phyloP scores from a whole-genome alignment of 2,888 invertebrate genomes.

The Brachypterus glaber region DNA sequence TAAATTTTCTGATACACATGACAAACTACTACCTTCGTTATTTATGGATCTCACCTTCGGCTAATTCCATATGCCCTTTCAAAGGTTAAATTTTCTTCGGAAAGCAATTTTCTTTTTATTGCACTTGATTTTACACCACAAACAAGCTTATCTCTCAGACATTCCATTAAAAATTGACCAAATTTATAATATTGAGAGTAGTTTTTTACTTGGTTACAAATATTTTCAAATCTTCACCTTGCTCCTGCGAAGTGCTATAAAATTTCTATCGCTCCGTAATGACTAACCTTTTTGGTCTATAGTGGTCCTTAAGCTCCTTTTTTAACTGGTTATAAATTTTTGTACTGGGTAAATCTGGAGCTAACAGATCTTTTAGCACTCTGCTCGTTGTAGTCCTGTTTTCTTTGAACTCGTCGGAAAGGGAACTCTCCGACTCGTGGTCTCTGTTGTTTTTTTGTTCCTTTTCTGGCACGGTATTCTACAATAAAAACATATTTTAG shows the following conservation, averaged over 20 bases:
- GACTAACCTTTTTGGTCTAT: conserved; percentile 4
- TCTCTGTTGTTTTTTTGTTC: too few species aligned
- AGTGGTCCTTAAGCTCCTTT: conserved; percentile 2
- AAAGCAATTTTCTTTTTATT: neutral
- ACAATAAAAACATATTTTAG: too few species aligned
- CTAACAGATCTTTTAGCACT: conserved; percentile 6
- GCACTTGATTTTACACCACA: neutral
- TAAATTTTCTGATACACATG: too few species aligned
- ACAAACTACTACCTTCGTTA: too few species aligned
- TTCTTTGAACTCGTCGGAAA: too few species aligned
- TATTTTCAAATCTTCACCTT: conserved; percentile 1
- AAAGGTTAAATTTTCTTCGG: neutral
- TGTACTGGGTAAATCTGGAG: conserved; percentile 8
- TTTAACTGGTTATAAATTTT: conserved; percentile 5
- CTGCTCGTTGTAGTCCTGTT: neutral
- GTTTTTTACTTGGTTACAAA: conserved; percentile 1
- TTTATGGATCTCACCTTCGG: too few species aligned
- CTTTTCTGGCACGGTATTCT: too few species aligned
- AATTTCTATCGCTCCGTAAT: conserved; percentile 4
- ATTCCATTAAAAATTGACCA: neutral
- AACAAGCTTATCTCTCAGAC: neutral
- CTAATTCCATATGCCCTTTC: neutral
- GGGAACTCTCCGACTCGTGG: too few species aligned
- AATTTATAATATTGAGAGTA: conserved; percentile 3
- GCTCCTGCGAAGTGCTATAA: conserved; percentile 5